Evolutionary conservation across 53 echinoderm and acorn worm genomes (phyloP).

Genomic region (Glandiceps talaboti): DNA sequence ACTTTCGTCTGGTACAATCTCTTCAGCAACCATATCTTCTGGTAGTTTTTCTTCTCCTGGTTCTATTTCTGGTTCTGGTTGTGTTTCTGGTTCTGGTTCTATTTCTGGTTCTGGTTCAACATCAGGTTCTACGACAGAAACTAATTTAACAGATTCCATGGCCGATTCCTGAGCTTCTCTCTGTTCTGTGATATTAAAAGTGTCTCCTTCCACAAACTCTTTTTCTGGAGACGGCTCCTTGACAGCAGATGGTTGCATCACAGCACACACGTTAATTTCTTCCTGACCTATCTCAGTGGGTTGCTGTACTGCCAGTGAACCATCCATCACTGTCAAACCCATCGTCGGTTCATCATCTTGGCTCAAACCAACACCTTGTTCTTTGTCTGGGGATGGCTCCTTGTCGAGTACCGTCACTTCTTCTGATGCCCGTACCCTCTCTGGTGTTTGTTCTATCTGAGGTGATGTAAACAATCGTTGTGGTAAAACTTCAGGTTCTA

Average conservation of each 20-base stretch:
- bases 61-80: background rate
- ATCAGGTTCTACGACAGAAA: background rate
- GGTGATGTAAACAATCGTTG: conserved; percentile 63
- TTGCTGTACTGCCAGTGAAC: no score
- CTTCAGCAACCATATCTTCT: no score
- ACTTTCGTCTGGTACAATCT: background rate
- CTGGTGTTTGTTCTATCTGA: conserved; percentile 18
- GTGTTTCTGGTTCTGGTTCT: background rate
- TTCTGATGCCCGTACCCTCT: background rate
- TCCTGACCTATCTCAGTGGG: no score
- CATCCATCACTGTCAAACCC: no score
- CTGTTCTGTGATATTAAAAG: background rate
- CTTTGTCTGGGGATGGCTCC: background rate
- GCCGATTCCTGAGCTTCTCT: no score
- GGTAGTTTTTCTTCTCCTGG: background rate
- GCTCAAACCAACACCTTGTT: no score
- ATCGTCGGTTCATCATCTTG: no score
- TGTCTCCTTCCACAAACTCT: background rate
- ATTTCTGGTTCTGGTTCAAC: background rate
- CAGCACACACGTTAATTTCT: no score
- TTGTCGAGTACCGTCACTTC: background rate
- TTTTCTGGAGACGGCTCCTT: background rate
- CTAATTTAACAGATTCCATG: no score
- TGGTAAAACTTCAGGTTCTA: conserved; percentile 26
- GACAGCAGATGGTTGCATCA: background rate